Conservation (phyloP, 53 echinoderm and acorn worm genomes). For the Actinopyga echinites region DNA sequence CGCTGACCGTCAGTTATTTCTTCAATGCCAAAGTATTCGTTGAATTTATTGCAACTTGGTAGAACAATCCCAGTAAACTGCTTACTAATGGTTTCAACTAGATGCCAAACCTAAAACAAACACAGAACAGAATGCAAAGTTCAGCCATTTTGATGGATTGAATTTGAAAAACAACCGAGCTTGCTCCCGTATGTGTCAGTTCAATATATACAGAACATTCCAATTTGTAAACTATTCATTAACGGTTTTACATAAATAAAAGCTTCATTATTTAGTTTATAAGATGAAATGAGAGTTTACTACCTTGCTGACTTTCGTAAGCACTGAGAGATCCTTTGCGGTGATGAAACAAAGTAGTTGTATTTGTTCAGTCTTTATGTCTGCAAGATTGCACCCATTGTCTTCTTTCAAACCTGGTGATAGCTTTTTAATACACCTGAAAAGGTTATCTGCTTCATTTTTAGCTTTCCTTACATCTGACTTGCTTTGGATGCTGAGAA, state of each 20-base stretch:
- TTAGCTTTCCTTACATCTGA: not conserved
- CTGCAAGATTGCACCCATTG: not conserved
- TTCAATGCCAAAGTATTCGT: not conserved
- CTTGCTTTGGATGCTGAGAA: no score
- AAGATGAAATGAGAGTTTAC: no score
- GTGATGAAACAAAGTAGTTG: not conserved
- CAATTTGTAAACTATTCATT: no score
- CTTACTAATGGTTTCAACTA: not conserved
- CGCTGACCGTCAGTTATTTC: not conserved
- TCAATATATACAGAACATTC: no score
- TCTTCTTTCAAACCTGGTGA: not conserved
- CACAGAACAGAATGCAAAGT: not conserved
- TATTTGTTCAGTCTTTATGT: not conserved
- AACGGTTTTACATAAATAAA: no score
- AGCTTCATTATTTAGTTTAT: no score
- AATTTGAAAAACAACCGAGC: no score
- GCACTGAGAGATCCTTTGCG: not conserved
- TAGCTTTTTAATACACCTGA: not conserved
- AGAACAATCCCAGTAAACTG: not conserved
- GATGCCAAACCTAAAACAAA: not conserved
- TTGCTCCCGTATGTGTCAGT: no score
- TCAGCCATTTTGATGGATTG: no score
- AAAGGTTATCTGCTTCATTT: not conserved
- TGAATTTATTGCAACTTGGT: not conserved
- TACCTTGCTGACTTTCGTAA: conserved; percentile 18